Base-by-base conservation (phyloP, 2,113 vertebrate genomes). In the Ploceus nigricollis region DNA sequence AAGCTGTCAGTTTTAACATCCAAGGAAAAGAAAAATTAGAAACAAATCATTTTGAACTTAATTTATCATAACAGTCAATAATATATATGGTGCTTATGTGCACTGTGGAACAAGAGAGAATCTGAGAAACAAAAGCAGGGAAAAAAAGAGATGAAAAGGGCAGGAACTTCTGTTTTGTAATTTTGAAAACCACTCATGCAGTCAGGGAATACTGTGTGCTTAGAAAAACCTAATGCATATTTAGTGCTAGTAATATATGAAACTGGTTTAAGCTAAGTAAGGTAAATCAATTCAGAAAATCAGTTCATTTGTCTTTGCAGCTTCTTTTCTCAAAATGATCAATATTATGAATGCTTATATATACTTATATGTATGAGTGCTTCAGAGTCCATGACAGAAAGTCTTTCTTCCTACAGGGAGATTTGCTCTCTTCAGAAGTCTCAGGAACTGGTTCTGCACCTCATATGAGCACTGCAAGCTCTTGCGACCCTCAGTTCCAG, bases 1-100 rank as follows among this genome's bases (percentile, higher is more conserved):
- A 98, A 98, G 33, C 90, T 95, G 96, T 93, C 87, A 93, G 77
- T 96, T 97, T 96, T 95, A 96, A 96, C 87, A 97, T 93, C 82
- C 69, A 90, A 97, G 80, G 84, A 77, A 95, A 96, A 94, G 93
- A 87, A 97, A 95, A 95, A 88, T 82, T 69, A 96, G 58, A 94
- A 96, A 87, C 44, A 87, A 93, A 96, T 60, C 64, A 89, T 91
- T 95, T 79, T 87, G 54, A 89, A 79, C 48, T 87, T 97, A 66
- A 48, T 97, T 97, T 97, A 91, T 95, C 81, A 33, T 63, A 89
- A 45, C 56, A 91, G 81, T 90, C 89, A 94, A 75, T 95, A 91
- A 64, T 92, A 80, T 25, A 77, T 91, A 68, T 5, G 3, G 42
- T 96, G 44, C 82, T 37, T 94, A 30, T 94, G 60, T 94, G 82